phyloP scores from a whole-genome alignment of 2,888 invertebrate genomes.

The Mythimna pallens region DNA sequence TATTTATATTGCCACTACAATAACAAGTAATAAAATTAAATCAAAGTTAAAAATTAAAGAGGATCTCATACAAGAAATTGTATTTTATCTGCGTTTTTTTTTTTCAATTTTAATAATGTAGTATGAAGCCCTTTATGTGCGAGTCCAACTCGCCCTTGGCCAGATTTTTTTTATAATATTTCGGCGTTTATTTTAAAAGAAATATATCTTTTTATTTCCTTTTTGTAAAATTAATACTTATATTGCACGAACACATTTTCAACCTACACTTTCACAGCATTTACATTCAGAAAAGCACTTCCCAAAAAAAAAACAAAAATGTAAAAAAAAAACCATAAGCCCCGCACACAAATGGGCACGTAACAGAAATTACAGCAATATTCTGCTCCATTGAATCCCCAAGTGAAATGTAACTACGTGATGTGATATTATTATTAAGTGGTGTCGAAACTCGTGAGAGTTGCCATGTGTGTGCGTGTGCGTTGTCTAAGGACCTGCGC shows the following conservation, averaged over 20 bases:
- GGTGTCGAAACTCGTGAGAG: constrained; percentile 11
- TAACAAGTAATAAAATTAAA: too few relatives aligned
- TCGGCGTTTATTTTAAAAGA: too few relatives aligned
- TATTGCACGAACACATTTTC: background rate
- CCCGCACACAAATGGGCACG: constrained; percentile 48
- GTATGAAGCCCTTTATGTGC: too few relatives aligned
- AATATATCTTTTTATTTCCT: too few relatives aligned
- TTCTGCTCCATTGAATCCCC: constrained; percentile 55
- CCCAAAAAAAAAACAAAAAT: constrained; percentile 1
- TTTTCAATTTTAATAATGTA: too few relatives aligned
- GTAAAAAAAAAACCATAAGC: constrained; percentile 7
- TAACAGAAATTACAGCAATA: constrained; percentile 56
- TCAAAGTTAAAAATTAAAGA: too few relatives aligned
- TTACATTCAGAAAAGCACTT: background rate
- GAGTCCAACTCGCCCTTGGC: too few relatives aligned
- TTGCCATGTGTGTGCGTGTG: background rate
- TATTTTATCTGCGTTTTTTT: too few relatives aligned
- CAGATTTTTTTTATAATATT: too few relatives aligned
- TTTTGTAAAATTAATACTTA: too few relatives aligned
- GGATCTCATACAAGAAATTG: too few relatives aligned
- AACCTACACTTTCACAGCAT: background rate
- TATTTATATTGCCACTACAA: too few relatives aligned
- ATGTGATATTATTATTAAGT: constrained; percentile 48
- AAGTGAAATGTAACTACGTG: constrained; percentile 56
- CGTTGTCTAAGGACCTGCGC: background rate